Conservation (phyloP, 1,140 invertebrate genomes). For the Temnothorax curvispinosus region DNA sequence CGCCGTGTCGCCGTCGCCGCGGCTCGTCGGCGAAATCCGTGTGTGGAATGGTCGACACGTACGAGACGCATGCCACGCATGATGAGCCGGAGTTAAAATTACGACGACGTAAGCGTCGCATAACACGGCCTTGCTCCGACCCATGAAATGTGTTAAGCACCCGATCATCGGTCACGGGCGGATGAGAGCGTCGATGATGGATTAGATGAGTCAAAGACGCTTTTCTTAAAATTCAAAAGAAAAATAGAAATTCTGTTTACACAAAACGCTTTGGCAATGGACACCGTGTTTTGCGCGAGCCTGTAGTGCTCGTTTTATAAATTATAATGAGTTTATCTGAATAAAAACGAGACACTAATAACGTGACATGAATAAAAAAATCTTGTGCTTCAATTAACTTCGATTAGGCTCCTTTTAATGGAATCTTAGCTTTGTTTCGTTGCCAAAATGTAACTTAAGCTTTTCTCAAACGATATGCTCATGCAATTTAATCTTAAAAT, state of each 20-base stretch:
- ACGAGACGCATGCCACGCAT: conserved; percentile 63
- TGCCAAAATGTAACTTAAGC: not conserved
- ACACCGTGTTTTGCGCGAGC: not conserved
- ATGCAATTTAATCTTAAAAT: not conserved
- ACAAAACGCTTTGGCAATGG: not conserved
- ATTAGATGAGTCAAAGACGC: conserved; percentile 26
- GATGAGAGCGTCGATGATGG: conserved; percentile 41
- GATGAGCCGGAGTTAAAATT: conserved; percentile 76
- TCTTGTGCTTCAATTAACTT: not conserved
- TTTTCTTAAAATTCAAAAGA: conserved; percentile 21
- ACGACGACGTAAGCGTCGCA: conserved; percentile 76
- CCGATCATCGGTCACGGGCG: conserved; percentile 64
- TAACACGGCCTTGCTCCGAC: conserved; percentile 40
- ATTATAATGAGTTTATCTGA: conserved; percentile 30
- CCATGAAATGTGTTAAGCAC: conserved; percentile 17
- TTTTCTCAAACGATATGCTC: not conserved
- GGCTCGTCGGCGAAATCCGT: conserved; percentile 65
- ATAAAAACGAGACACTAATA: not conserved
- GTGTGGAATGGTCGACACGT: conserved; percentile 61
- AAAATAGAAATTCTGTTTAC: not conserved
- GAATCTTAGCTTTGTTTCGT: not conserved
- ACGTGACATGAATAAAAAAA: not conserved
- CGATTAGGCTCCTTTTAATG: not conserved
- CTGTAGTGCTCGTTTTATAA: not conserved
- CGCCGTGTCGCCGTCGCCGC: conserved; percentile 27